Evolutionary conservation across 1,140 invertebrate species (phyloP).

Genomic region (Protaetia brevitarsis): DNA sequence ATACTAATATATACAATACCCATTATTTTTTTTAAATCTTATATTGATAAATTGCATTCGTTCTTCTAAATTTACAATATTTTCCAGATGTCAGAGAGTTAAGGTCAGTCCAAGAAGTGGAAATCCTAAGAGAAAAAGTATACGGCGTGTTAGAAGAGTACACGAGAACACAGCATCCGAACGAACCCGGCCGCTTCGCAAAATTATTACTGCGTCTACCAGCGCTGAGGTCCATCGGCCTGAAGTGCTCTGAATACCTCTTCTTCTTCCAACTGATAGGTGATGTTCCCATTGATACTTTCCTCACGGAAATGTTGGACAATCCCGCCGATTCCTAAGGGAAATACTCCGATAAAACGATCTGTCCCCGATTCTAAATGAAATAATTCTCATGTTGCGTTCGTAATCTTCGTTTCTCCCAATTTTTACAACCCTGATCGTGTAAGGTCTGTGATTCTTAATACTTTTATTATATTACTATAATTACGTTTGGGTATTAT

Average conservation of each 20-base stretch:
- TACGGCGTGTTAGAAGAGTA: slow-evolving; percentile 95
- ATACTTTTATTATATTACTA: slow-evolving; percentile 6
- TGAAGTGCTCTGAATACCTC: slow-evolving; percentile 93
- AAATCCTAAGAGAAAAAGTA: slow-evolving; percentile 85
- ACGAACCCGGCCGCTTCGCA: slow-evolving; percentile 91
- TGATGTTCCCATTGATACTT: slow-evolving; percentile 69
- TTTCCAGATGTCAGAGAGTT: slow-evolving; percentile 83
- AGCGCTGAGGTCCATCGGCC: slow-evolving; percentile 89
- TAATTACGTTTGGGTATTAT: slow-evolving; percentile 26
- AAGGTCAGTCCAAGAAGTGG: slow-evolving; percentile 77
- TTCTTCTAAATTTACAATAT: neutral
- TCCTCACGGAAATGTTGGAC: slow-evolving; percentile 70
- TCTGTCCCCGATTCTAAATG: neutral
- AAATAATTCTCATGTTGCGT: neutral
- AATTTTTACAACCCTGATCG: slow-evolving; percentile 5
- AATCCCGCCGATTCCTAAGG: slow-evolving; percentile 48
- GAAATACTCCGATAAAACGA: slow-evolving; percentile 6
- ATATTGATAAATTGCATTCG: neutral
- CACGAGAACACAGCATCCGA: slow-evolving; percentile 78
- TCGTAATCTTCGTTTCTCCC: neutral
- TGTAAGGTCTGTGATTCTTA: slow-evolving; percentile 24
- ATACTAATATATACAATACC: neutral
- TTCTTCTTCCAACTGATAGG: slow-evolving; percentile 91
- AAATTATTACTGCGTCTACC: slow-evolving; percentile 90
- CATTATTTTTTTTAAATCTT: neutral